These are phyloP conservation scores for Tragelaphus scriptus DNA, from an alignment of 2,113 vertebrate species.

Conservation along the genomic window DNA sequence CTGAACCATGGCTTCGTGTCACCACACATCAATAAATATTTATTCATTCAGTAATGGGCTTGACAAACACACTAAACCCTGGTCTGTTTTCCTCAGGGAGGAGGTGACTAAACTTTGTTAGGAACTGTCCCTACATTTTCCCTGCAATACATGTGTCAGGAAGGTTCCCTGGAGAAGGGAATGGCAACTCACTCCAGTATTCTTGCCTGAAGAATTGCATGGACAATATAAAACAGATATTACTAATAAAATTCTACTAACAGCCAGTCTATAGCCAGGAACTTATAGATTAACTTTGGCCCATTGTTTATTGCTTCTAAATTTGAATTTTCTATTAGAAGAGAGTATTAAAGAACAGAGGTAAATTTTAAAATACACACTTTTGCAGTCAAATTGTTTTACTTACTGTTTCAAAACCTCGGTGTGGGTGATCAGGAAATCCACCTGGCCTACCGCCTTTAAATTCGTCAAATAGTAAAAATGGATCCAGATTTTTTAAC, in stretches of 20 bases:
- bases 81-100: neutral
- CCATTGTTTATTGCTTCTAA: neutral
- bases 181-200: neutral
- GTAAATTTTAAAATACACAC: neutral
- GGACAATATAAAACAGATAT: constrained; percentile 4
- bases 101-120: neutral
- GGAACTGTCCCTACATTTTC: neutral
- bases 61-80: neutral
- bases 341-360: neutral
- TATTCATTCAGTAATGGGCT: neutral
- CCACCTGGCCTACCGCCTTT: constrained; percentile 85
- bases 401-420: constrained; percentile 91
- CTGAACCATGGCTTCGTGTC: neutral
- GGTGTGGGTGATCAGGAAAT: constrained; percentile 90
- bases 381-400: neutral
- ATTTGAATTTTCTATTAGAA: constrained; percentile 18
- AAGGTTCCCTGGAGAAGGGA: neutral
- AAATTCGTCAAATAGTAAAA: constrained; percentile 90
- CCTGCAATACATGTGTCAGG: neutral
- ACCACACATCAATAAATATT: neutral
- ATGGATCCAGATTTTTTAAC: constrained; percentile 88
- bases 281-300: constrained; percentile 4
- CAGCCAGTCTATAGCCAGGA: neutral
- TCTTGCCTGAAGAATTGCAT: neutral
- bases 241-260: neutral